These are phyloP conservation scores for Uromys caudimaculatus DNA, from an alignment of 2,797 vertebrate species.

Conservation along the genomic window DNA sequence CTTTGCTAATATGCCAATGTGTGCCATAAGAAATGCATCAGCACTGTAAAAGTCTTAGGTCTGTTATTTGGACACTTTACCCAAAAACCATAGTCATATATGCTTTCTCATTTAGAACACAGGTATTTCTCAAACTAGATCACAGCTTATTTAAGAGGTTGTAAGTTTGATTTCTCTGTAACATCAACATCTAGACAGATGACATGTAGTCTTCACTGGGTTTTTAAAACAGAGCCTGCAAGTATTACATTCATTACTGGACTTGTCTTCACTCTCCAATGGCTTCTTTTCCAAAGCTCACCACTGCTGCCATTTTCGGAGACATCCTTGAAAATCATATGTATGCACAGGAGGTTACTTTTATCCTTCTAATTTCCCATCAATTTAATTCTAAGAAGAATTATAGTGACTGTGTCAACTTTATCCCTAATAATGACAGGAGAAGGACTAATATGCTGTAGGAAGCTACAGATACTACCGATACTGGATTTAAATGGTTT, in stretches of 20 bases:
- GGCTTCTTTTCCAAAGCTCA: not conserved
- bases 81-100: not conserved
- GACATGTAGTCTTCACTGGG: not conserved
- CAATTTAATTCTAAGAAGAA: not conserved
- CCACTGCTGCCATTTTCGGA: not conserved
- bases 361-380: not conserved
- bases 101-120: not conserved
- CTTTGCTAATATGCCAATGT: not conserved
- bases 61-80: not conserved
- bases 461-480: not conserved
- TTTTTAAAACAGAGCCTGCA: not conserved
- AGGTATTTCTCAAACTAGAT: not conserved
- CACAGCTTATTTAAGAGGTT: not conserved
- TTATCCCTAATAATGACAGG: not conserved
- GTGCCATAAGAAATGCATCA: not conserved
- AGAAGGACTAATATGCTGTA: not conserved
- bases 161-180: not conserved
- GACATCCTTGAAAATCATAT: not conserved
- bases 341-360: rapidly evolving
- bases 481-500: not conserved
- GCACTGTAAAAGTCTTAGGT: not conserved
- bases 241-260: not conserved
- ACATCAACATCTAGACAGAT: not conserved
- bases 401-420: not conserved
- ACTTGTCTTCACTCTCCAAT: not conserved